Evolutionary conservation across 2,113 vertebrate genomes (phyloP).

Genomic region (Oophaga pumilio): DNA sequence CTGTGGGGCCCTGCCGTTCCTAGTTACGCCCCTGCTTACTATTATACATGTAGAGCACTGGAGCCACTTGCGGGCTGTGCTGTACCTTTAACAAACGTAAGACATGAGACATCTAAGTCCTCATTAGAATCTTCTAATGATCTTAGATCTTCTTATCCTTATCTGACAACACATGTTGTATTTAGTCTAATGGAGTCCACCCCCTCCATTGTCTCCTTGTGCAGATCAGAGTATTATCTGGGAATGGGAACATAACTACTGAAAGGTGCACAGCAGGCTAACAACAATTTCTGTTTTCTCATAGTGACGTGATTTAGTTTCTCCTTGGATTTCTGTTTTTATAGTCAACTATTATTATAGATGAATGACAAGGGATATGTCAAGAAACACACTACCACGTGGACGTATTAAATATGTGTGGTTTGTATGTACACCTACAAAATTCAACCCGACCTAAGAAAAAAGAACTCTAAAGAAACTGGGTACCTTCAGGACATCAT

Average conservation of each 20-base stretch:
- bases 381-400: not conserved
- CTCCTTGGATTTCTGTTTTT: not conserved
- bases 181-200: slow-evolving; percentile 60
- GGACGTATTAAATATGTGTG: not conserved
- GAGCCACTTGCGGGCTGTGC: not conserved
- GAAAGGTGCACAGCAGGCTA: not conserved
- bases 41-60: not conserved
- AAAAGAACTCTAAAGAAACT: not conserved
- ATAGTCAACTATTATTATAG: not conserved
- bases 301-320: not conserved
- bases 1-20: no score
- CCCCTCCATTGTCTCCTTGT: slow-evolving; percentile 5
- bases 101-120: slow-evolving; percentile 14
- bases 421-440: not conserved
- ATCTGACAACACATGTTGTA: slow-evolving; percentile 62
- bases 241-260: not conserved
- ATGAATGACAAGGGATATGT: not conserved
- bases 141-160: slow-evolving; percentile 72
- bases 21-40: no score
- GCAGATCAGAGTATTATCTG: not conserved
- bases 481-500: not conserved
- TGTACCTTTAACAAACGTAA: slow-evolving; percentile 26
- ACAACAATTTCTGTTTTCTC: not conserved
- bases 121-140: slow-evolving; percentile 73
- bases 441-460: not conserved